Conservation (phyloP, 1,140 invertebrate species). For the Drosophila carrolli region DNA sequence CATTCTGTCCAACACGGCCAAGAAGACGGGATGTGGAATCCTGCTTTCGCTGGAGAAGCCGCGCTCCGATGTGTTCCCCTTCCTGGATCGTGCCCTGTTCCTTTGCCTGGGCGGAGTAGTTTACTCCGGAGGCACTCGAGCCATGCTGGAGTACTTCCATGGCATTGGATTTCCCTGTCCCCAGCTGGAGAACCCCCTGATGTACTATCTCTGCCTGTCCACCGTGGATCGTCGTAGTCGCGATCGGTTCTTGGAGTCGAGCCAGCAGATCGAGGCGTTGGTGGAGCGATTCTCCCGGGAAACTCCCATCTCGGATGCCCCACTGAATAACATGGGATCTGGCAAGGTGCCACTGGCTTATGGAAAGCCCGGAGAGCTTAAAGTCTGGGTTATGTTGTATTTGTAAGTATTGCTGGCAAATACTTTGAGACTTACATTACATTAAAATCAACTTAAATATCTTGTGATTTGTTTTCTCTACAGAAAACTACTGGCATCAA, state of each 20-base stretch:
- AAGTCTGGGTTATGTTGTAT: conserved; percentile 90
- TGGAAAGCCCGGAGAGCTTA: conserved; percentile 89
- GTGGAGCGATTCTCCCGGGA: conserved; percentile 96
- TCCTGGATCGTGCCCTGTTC: conserved; percentile 91
- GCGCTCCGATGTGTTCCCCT: conserved; percentile 96
- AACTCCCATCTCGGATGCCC: conserved; percentile 84
- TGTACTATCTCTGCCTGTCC: conserved; percentile 97
- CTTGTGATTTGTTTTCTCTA: conserved; percentile 72
- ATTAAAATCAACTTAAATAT: too few relatives aligned
- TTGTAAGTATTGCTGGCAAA: conserved; percentile 86
- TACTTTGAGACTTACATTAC: background rate
- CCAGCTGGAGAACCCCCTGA: conserved; percentile 95
- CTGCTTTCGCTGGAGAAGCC: conserved; percentile 96
- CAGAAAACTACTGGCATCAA: conserved; percentile 90
- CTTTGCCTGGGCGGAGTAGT: conserved; percentile 95
- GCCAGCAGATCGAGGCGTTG: conserved; percentile 95
- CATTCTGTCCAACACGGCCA: conserved; percentile 95
- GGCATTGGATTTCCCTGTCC: conserved; percentile 97
- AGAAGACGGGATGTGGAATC: conserved; percentile 94
- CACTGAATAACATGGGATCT: conserved; percentile 86
- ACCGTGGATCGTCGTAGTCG: conserved; percentile 91
- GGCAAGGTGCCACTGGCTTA: conserved; percentile 90
- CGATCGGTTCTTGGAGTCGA: conserved; percentile 95
- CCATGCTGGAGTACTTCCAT: conserved; percentile 96
- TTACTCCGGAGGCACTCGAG: conserved; percentile 94